phyloP scores from a whole-genome alignment of 2,113 vertebrate species.

The Scytalopus superciliaris region DNA sequence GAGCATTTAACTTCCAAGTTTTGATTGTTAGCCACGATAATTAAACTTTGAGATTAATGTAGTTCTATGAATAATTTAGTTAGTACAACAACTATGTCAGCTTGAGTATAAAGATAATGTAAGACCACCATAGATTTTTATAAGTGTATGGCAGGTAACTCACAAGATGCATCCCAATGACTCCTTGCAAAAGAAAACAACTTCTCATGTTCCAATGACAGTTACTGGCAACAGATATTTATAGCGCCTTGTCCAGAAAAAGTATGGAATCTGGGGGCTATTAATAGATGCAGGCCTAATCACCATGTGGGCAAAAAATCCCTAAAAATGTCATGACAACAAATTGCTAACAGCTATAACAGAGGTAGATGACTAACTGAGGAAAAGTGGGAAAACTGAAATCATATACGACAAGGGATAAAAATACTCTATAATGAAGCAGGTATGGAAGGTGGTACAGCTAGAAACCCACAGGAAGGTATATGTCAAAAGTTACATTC shows the following conservation, averaged over 20 bases:
- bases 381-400: not conserved
- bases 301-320: not conserved
- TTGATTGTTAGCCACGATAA: not conserved
- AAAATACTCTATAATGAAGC: not conserved
- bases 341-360: not conserved
- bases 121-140: not conserved
- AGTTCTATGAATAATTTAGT: slow-evolving; percentile 12
- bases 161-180: not conserved
- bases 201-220: not conserved
- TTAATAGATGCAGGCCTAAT: not conserved
- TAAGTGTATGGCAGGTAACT: not conserved
- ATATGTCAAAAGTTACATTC: not conserved
- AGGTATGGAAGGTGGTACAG: not conserved
- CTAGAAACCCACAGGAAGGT: not conserved
- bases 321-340: not conserved
- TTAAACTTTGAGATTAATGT: not conserved
- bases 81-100: not conserved
- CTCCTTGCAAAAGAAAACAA: not conserved
- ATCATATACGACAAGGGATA: not conserved
- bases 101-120: not conserved
- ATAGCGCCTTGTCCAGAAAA: not conserved
- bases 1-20: not conserved
- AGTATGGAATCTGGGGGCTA: not conserved
- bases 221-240: not conserved
- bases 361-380: not conserved